Base-by-base conservation (phyloP, 2,797 vertebrate species). In the Melanotaenia maccullochi region DNA sequence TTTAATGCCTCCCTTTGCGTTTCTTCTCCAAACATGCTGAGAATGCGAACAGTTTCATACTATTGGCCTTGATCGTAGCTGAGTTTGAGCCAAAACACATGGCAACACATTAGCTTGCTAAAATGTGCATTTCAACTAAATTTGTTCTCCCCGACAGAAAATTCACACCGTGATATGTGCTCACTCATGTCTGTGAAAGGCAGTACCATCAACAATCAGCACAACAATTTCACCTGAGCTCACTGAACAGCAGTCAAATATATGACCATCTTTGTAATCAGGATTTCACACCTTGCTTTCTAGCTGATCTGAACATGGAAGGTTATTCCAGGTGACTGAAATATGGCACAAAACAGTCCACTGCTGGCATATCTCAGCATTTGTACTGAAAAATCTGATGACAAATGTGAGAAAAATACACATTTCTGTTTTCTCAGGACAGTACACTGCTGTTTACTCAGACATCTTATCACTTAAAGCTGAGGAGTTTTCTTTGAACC, bases 401-500 rank as follows among this genome's bases (percentile, higher is more conserved):
- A 18, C 28, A 56, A 30, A 30, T 56, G 16, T 56, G 28, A 56
- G 28, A 18, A 56, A 56, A 56, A 32, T 32, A 30, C 28, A 3
- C 3, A 22, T 68, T 75, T 62, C 36, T 22, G 55, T 12, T 52
- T 65, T 38, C 14, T 57, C 18, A 40, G 24, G 63, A 18, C 47
- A 56, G 30, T 69, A 40, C 47, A 30, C 9, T 65, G 32, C 16
- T 12, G 38, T 64, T 71, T 57, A 0, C 9, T 7, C 55, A 65
- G n/a, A 55, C 14, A 22, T 65, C 35, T 52, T 32, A 44, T 65
- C 60, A 28, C 51, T 42, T 61, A 51, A 28, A 73, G 68, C 60
- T 24, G 24, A 57, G 25, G 16, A 56, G 33, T 6, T 42, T 61
- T 68, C n/a, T 3, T 22, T 58, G 32, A 30, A 22, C 55, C 69